Percentiles rank a stretch among this genome's conserved stretches.
These are phyloP conservation scores for Liparis tanakae DNA, from an alignment of 2,797 vertebrate genomes.

Conservation along the genomic window DNA sequence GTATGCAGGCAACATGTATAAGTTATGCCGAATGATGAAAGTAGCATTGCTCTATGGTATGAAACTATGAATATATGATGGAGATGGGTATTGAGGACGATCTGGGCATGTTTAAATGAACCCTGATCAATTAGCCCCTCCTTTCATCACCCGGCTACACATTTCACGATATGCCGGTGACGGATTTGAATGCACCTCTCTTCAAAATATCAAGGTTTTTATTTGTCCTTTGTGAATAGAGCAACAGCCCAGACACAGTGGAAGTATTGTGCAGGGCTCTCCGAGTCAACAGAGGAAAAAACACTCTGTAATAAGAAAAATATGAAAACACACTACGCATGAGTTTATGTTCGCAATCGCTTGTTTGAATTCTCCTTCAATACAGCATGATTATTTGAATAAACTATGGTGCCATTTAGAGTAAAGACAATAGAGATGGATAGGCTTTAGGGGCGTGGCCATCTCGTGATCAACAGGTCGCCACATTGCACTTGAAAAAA, in stretches of 20 bases:
- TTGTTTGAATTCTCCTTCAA: background rate
- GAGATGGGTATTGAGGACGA: background rate
- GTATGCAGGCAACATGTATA: background rate
- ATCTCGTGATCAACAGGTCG: background rate
- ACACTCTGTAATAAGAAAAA: too few species aligned
- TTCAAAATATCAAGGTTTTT: too few species aligned
- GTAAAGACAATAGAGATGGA: background rate
- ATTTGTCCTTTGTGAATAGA: too few species aligned
- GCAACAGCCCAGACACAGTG: too few species aligned
- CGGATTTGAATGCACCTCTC: too few species aligned
- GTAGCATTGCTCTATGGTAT: background rate
- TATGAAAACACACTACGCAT: too few species aligned
- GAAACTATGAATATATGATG: too few species aligned
- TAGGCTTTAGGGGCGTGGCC: background rate
- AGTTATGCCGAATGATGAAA: conserved; percentile 8
- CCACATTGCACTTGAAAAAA: background rate
- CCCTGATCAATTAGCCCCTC: too few species aligned
- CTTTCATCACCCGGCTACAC: conserved; percentile 1
- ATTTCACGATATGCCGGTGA: background rate
- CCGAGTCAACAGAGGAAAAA: too few species aligned
- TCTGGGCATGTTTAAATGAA: background rate
- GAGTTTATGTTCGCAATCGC: background rate
- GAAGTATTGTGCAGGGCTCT: too few species aligned
- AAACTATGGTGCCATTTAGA: background rate
- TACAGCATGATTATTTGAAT: too few species aligned